Evolutionary conservation across 1,140 invertebrate genomes (phyloP), one percentile per base, ranked within the genome.

Genomic region (Magallana gigas): DNA sequence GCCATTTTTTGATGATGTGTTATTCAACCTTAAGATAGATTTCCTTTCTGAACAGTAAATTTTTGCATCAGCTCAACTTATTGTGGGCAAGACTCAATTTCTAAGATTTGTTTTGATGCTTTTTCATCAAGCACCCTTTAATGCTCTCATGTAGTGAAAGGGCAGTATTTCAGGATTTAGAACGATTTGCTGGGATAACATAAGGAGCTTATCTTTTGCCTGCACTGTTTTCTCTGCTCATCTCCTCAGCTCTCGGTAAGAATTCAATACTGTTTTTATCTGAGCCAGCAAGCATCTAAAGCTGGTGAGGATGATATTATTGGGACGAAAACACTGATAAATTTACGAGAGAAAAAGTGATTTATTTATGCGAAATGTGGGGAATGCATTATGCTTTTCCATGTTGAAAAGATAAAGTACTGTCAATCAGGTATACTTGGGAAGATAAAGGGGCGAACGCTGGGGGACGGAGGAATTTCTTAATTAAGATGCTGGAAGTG

Each of bases 251-350:
- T 48, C 3, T 23, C 68, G 6, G 23, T 36, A 29, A 76, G 23
- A 76, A 76, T 76, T 76, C 68, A 76, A 76, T 76, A 76, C 68
- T 29, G 36, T 76, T 48, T 76, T 76, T 76, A 76, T 76, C 68
- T 76, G 29, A 76, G 23, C 23, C 23, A 29, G 18, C 18, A 18
- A 76, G 68, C 68, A 76, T 18, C 64, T 23, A 71, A 48, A 71
- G 29, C 64, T 71, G 64, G 64, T 18, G 18, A 71, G 11, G 68
- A 11, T 36, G 68, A 76, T 76, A 76, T 76, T 76, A 76, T 76
- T 76, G 36, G 68, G 68, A 76, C 14, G 68, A 76, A 76, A 76
- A 76, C 29, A 76, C 68, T 29, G 68, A 76, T 76, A 76, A 76
- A 76, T 36, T 76, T 76, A 76, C 23, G 23, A 76, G 68, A 29